Evolutionary conservation across 2,797 vertebrate genomes (phyloP).

Genomic region (Diglossa cyanea): DNA sequence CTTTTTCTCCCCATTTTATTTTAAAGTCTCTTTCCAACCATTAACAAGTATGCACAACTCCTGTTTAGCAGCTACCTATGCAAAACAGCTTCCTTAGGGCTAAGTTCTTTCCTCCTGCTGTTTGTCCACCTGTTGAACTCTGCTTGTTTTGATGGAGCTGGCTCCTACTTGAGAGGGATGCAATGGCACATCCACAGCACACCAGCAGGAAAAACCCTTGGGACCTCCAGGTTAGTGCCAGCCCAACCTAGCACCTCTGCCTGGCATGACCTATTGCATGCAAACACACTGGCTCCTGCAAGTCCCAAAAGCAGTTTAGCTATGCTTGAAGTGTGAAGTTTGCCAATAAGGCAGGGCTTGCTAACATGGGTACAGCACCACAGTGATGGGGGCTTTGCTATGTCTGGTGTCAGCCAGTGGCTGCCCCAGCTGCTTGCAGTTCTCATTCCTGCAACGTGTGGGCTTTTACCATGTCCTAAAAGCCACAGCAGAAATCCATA

Average conservation of each 20-base stretch:
- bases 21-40: neutral
- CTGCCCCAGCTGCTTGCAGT: neutral
- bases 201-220: neutral
- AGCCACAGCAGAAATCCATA: neutral
- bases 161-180: neutral
- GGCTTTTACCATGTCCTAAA: neutral
- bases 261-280: neutral
- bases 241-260: neutral
- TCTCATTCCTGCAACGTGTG: neutral
- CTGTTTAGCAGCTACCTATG: neutral
- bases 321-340: neutral
- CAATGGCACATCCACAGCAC: neutral
- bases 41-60: neutral
- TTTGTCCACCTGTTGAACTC: slow-evolving; percentile 3
- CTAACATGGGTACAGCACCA: neutral
- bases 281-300: neutral
- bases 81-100: neutral
- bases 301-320: neutral
- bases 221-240: neutral
- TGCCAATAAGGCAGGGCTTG: neutral
- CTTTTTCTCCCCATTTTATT: neutral
- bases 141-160: neutral
- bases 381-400: neutral
- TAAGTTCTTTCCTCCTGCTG: neutral
- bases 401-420: neutral